Conservation (phyloP, 2,113 vertebrate genomes). For the Telmatochromis sp. region DNA sequence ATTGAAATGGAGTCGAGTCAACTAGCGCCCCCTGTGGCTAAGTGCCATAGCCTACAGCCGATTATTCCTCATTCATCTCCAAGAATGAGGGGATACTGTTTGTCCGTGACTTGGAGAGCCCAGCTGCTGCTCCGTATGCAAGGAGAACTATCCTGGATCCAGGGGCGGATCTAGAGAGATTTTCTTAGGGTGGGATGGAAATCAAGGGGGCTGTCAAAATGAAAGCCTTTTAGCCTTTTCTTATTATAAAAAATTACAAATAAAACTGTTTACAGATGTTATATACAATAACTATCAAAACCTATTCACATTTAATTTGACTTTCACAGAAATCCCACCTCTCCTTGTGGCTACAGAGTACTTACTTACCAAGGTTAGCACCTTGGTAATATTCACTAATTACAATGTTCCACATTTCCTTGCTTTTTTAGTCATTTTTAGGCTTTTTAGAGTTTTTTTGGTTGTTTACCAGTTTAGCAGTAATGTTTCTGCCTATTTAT, state of each 20-base stretch:
- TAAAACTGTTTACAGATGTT: fast-evolving
- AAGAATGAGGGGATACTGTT: background rate
- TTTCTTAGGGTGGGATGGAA: background rate
- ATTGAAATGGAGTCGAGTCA: fast-evolving
- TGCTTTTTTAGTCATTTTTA: fast-evolving
- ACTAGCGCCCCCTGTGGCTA: background rate
- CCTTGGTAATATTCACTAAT: background rate
- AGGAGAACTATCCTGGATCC: background rate
- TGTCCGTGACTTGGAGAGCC: background rate
- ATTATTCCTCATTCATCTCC: background rate
- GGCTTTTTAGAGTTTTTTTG: background rate
- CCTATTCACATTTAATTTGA: background rate
- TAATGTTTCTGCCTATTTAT: background rate
- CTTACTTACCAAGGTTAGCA: background rate
- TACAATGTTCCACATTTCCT: background rate
- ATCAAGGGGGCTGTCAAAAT: background rate
- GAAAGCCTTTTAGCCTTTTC: background rate
- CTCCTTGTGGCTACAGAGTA: background rate
- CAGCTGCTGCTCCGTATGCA: fast-evolving
- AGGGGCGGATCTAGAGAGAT: fast-evolving
- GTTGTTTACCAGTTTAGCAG: background rate
- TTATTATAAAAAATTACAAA: background rate
- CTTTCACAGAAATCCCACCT: background rate
- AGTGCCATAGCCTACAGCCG: fast-evolving
- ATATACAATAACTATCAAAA: background rate